Base-by-base conservation (phyloP, 2,888 invertebrate genomes). In the Eilema sororculum region DNA sequence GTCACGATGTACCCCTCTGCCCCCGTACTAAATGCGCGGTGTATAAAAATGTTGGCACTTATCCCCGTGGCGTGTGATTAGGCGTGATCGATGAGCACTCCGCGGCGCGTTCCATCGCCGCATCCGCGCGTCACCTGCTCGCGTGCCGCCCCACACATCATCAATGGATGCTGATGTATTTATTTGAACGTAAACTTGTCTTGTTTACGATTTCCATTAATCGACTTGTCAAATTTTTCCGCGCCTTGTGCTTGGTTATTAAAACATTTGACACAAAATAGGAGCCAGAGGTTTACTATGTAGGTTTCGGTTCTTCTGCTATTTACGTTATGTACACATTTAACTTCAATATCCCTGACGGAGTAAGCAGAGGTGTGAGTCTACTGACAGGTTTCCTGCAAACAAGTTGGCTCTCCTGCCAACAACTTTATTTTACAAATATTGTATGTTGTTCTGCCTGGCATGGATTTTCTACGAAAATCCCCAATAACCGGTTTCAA, bases 71-170 rank as follows among this genome's bases (percentile, higher is more conserved):
- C 37, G 22, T 20, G 46, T 58, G 66, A 58, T 37, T 41, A 41
- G 20, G 10, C 10, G 66, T 66, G 66, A 66, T 66, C 58, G 66
- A 66, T 28, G 58, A 66, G 66, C 24, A 25, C 58, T 25, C 16
- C 9, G 41, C 37, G 33, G 13, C 65, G 37, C 37, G 58, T 37
- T 25, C 5, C 37, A 24, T 33, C 57, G 24, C 16, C 46, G 24
- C 8, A 30, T 33, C 30, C 9, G 6, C 3, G 25, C 20, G n/a
- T 30, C 33, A 28, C 37, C 22, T 37, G 24, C 58, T 3, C 22
- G 22, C n/a, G 0, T 33, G 10, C 33, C 58, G n/a, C 10, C 22
- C 2, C 20, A n/a, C 12, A 66, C n/a, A 37, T 58, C 10, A 58
- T 66, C 65, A 58, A 25, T 25, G 57, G 16, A 41, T 13, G 66